Evolutionary conservation across 1,140 invertebrate species (phyloP).

Genomic region (Psix sp.): DNA sequence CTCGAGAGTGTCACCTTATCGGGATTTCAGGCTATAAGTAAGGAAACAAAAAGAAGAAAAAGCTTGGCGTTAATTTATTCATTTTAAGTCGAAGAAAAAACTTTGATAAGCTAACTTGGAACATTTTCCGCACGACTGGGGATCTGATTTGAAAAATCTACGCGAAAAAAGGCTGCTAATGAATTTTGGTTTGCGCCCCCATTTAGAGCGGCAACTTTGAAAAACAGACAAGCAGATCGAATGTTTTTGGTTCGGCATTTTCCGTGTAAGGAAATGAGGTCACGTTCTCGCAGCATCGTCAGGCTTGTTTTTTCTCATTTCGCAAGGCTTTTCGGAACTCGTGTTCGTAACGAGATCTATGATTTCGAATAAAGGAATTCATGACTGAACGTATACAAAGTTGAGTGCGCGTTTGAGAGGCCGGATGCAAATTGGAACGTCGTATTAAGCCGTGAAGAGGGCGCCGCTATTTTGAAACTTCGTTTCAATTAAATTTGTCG

Average conservation of each 20-base stretch:
- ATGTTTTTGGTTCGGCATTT: constrained; percentile 35
- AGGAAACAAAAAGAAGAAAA: not conserved
- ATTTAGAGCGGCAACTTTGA: too few species aligned
- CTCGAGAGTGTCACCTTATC: constrained; percentile 7
- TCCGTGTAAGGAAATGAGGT: constrained; percentile 45
- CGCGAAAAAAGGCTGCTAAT: too few species aligned
- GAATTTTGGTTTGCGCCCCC: too few species aligned
- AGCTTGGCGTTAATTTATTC: not conserved
- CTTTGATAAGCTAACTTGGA: too few species aligned
- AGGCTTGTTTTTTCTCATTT: constrained; percentile 31
- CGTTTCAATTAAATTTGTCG: constrained; percentile 52
- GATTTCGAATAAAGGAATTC: constrained; percentile 51
- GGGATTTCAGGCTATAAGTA: constrained; percentile 1
- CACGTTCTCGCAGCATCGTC: constrained; percentile 45
- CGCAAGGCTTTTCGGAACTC: constrained; percentile 6
- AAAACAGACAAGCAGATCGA: not conserved
- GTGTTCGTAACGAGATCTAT: constrained; percentile 29
- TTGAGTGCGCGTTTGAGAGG: constrained; percentile 40
- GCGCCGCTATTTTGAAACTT: constrained; percentile 22
- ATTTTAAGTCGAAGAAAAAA: not conserved
- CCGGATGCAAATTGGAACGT: constrained; percentile 49
- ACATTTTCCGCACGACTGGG: too few species aligned
- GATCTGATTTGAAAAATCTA: too few species aligned
- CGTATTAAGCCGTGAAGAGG: constrained; percentile 29
- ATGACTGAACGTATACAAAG: constrained; percentile 36